Conservation (phyloP, 2,797 vertebrate species). For the Sparus aurata region DNA sequence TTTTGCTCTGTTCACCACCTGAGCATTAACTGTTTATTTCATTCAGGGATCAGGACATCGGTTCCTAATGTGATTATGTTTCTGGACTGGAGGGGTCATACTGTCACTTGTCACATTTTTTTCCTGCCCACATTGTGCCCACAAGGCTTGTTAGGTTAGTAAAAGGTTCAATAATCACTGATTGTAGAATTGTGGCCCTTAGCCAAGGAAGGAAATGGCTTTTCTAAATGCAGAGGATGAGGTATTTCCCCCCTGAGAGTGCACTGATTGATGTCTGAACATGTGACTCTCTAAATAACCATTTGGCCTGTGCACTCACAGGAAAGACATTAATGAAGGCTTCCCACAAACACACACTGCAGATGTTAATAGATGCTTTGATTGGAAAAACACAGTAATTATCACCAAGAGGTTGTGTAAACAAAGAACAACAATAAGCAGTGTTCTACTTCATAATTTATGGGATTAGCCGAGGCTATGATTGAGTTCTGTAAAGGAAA, state of each 20-base stretch:
- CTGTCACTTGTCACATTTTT: background rate
- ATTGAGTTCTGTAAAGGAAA: slow-evolving; percentile 34
- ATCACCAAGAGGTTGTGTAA: background rate
- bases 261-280: slow-evolving; percentile 48
- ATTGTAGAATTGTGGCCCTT: slow-evolving; percentile 1
- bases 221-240: slow-evolving; percentile 44
- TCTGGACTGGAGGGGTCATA: background rate
- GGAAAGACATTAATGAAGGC: slow-evolving; percentile 37
- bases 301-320: slow-evolving; percentile 26
- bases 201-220: slow-evolving; percentile 53
- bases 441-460: slow-evolving; percentile 6
- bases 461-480: background rate
- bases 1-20: background rate
- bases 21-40: background rate
- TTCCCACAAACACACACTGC: slow-evolving; percentile 15
- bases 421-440: background rate
- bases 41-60: slow-evolving; percentile 12
- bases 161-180: slow-evolving; percentile 22
- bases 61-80: slow-evolving; percentile 1
- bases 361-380: slow-evolving; percentile 27
- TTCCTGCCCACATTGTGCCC: background rate
- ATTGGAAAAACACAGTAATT: slow-evolving; percentile 37
- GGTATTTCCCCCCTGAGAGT: slow-evolving; percentile 44
- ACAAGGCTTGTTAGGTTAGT: slow-evolving; percentile 30
- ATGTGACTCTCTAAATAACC: slow-evolving; percentile 53